A percentile compares a stretch with the other conserved stretches of the same genome.
Evolutionary conservation across 2,888 invertebrate species (phyloP).

Genomic region (Barypeithes pellucidus): DNA sequence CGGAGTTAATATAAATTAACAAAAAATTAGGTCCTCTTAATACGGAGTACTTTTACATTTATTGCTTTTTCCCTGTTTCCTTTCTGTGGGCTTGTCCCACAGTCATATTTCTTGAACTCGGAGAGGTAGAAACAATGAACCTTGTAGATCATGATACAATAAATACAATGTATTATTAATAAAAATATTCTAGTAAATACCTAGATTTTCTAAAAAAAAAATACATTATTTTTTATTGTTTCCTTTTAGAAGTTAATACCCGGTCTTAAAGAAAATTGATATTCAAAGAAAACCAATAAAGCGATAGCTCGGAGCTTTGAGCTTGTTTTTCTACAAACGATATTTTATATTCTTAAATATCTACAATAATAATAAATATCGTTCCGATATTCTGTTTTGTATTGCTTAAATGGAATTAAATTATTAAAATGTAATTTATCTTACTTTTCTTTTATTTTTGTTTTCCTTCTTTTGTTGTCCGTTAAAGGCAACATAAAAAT

Average conservation of each 20-base stretch:
- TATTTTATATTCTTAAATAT: slow-evolving; percentile 12
- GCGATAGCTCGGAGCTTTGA: slow-evolving; percentile 3
- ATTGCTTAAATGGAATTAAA: slow-evolving; percentile 2
- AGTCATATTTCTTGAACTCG: too few species aligned
- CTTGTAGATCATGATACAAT: too few species aligned
- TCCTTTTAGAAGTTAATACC: background rate
- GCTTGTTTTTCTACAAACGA: slow-evolving; percentile 6
- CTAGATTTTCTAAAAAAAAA: too few species aligned
- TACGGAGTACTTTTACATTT: too few species aligned
- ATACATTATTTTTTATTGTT: background rate
- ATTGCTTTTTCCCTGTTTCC: too few species aligned
- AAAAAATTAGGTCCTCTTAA: too few species aligned
- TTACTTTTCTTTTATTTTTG: background rate
- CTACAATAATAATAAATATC: slow-evolving; percentile 6
- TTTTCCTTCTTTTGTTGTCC: background rate
- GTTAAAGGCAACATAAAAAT: background rate
- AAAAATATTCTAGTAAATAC: too few species aligned
- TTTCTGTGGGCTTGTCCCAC: too few species aligned
- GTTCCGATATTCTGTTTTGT: background rate
- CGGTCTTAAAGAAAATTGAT: background rate
- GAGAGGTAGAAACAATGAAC: too few species aligned
- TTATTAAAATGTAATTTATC: slow-evolving; percentile 11
- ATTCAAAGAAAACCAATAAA: slow-evolving; percentile 10
- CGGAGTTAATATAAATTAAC: too few species aligned
- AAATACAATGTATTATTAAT: too few species aligned